A percentile compares a stretch with the other conserved stretches of the same genome.
Conservation (phyloP, 2,113 vertebrate genomes). For the Emydocephalus ijimae region DNA sequence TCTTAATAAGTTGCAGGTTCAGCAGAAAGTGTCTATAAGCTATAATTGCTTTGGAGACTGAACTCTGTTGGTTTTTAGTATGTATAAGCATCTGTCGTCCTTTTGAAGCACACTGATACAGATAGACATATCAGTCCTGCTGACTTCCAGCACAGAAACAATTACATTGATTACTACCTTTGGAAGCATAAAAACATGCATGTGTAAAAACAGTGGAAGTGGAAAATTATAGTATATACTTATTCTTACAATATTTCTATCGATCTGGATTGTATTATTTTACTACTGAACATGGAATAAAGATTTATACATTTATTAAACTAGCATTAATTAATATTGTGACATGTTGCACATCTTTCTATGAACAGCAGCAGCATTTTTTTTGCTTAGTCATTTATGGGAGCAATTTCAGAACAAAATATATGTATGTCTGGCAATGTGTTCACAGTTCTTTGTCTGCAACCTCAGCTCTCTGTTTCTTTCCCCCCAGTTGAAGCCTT, state of each 20-base stretch:
- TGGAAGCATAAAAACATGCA: neutral
- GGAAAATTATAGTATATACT: no score
- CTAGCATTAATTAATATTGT: neutral
- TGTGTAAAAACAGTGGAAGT: neutral
- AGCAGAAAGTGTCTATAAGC: conserved; percentile 10
- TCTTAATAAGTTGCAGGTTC: conserved; percentile 12
- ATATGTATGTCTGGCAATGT: neutral
- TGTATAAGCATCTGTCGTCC: neutral
- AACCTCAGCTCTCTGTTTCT: neutral
- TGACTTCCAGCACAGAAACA: neutral
- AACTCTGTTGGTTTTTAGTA: neutral
- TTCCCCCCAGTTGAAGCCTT: neutral
- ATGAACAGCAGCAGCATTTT: neutral
- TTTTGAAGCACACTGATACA: neutral
- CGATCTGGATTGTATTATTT: neutral
- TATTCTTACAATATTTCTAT: neutral
- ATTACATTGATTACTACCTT: neutral
- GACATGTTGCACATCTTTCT: neutral
- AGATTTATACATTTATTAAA: neutral
- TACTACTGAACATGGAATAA: neutral
- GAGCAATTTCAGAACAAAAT: neutral
- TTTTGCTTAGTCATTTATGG: neutral
- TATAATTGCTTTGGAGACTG: conserved; percentile 5
- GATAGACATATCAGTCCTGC: neutral
- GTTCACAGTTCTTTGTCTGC: neutral